phyloP scores from a whole-genome alignment of 2,113 vertebrate genomes.

The Pheucticus melanocephalus region DNA sequence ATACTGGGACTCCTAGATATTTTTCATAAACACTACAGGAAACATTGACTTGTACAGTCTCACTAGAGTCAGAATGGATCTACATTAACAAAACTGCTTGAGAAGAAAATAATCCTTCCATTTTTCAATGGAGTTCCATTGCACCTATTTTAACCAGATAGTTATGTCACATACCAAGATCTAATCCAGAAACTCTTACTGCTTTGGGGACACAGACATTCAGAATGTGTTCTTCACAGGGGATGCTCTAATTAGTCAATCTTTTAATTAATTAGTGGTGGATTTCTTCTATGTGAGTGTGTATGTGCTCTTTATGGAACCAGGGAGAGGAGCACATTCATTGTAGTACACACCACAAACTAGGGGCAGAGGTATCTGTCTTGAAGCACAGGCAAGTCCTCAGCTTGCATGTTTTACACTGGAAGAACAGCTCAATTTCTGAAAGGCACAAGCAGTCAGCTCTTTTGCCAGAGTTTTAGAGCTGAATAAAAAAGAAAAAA shows the following conservation, averaged over 20 bases:
- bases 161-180: neutral
- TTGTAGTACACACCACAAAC: neutral
- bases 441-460: neutral
- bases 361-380: neutral
- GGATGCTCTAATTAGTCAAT: neutral
- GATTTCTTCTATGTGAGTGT: neutral
- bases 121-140: neutral
- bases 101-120: neutral
- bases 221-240: neutral
- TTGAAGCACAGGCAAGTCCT: neutral
- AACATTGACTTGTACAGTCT: neutral
- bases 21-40: neutral
- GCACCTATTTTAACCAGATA: neutral
- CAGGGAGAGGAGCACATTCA: neutral
- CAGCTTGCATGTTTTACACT: neutral
- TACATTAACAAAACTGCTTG: neutral
- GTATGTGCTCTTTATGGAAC: neutral
- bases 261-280: accelerated
- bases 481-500: neutral
- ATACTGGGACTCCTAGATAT: neutral
- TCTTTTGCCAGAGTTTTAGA: neutral
- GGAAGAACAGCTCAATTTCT: neutral
- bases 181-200: neutral
- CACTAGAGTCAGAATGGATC: neutral
- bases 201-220: neutral